phyloP scores from a whole-genome alignment of 2,797 vertebrate genomes.

The Cryptoblepharus egeriae region DNA sequence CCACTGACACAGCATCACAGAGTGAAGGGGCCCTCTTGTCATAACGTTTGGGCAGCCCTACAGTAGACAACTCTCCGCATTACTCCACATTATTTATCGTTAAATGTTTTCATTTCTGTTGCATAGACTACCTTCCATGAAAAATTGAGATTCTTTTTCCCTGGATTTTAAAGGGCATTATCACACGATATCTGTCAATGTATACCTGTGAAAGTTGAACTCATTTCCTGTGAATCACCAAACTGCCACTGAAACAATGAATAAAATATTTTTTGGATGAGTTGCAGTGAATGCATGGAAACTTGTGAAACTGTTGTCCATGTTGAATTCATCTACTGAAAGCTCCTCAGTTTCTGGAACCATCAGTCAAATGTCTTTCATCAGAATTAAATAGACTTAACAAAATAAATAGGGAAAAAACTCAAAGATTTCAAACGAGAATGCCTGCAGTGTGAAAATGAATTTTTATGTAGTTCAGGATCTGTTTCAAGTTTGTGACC shows the following conservation, averaged over 20 bases:
- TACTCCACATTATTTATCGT: no score
- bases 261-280: not conserved
- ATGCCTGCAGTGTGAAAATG: constrained; percentile 34
- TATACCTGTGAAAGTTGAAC: not conserved
- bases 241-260: constrained; percentile 1
- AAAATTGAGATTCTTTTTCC: no score
- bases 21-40: no score
- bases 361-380: constrained; percentile 22
- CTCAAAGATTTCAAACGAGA: constrained; percentile 22
- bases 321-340: constrained; percentile 12
- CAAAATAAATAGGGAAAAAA: constrained; percentile 19
- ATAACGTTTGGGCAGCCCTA: no score
- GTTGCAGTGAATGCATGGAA: not conserved
- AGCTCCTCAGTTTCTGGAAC: not conserved
- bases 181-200: constrained; percentile 18
- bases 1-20: no score
- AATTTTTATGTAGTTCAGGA: constrained; percentile 27
- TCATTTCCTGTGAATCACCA: accelerated
- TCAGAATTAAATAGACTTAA: constrained; percentile 24
- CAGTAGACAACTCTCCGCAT: no score
- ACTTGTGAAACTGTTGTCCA: not conserved
- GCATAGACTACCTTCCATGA: not conserved
- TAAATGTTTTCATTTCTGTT: not conserved
- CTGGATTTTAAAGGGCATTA: not conserved
- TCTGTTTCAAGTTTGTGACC: constrained; percentile 52